Evolutionary conservation across 2,113 vertebrate genomes (phyloP), one percentile per base, ranked within the genome.

Genomic region (Apodemus speciosus): DNA sequence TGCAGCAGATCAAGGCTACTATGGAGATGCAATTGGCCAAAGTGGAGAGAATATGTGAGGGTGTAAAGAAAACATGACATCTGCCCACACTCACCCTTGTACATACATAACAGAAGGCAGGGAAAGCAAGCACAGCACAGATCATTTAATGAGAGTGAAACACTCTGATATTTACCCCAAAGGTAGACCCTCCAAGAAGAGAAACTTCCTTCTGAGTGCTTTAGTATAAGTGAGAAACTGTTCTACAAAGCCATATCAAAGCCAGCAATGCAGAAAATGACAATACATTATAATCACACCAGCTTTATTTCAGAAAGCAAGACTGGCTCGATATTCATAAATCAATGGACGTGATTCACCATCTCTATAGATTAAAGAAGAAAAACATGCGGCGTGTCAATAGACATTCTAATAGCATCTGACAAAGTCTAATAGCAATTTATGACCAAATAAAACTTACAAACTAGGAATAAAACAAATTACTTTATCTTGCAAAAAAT

Each of bases 391-490:
- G n/a, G 15, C 30, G 3, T 56, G 77, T 43, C 49, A 56, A 72
- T 71, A 43, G 66, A 46, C 25, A 1, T 30, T 60, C 49, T 58
- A 71, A 46, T 60, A 83, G 38, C 51, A 56, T 20, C 66, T 56
- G 76, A 69, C 64, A 81, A 81, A 68, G 9, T 32, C 64, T 68
- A 90, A 56, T 40, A 69, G 43, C 20, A 60, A 90, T 81, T 71
- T 90, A 71, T 58, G 38, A 60, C 68, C 73, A 30, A 80, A 90
- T 38, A 85, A 56, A 85, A 68, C 32, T 40, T 62, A 40, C 21
- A 84, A 84, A 91, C 13, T 49, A 46, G 32, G 15, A 91, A 72
- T 84, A 73, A n/a, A 84, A 75, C 23, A n/a, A 91, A 85, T 7
- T 73, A 49, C 18, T 75, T 64, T 58, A n/a, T 43, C 53, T 71